Evolutionary conservation across 53 echinoderm and acorn worm species (phyloP), one percentile per base, ranked within the genome.

Genomic region (Antedon mediterranea): DNA sequence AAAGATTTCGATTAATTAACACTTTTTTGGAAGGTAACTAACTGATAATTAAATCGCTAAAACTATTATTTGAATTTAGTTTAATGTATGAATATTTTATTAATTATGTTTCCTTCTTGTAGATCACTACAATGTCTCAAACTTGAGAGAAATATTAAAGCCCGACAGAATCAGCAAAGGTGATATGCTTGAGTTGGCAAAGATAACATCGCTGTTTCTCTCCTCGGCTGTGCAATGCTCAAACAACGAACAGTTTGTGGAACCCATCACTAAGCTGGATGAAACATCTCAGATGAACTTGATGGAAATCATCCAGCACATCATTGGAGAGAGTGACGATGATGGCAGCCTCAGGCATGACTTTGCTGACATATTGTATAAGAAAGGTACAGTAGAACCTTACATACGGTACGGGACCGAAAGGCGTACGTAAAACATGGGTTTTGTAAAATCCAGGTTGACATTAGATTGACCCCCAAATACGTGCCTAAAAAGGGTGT

Each of bases 251-350:
- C 73, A 85, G 73, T 94, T 94, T 79, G 95, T 94, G 75, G 87
- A 89, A 41, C 80, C 80, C 41, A 91, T 94, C 86, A 91, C 89
- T n/a, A 89, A 89, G 76, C 81, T 91, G 26, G 95, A 94, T 33
- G 71, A 82, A 30, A 34, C 71, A 28, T 75, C 82, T 18, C 95
- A 94, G 84, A 86, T 78, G 20, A 84, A 94, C 72, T 73, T 94
- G 23, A 94, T 87, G 81, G 91, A 91, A 75, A 89, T 94, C 28
- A 94, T 94, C 30, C 85, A 91, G 80, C 85, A 79, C 30, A 84
- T 94, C 43, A 81, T 90, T n/a, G 86, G 37, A 6, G 71, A 77
- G 72, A 71, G 79, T 41, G 82, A 78, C 7, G 80, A 75, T 28
- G 70, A 73, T 78, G 79, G 77, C 77, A 80, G 77, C 28, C 84